Percentiles rank a stretch among this genome's conserved stretches.
phyloP scores from a whole-genome alignment of 2,888 invertebrate genomes.

The Andrena dorsata region DNA sequence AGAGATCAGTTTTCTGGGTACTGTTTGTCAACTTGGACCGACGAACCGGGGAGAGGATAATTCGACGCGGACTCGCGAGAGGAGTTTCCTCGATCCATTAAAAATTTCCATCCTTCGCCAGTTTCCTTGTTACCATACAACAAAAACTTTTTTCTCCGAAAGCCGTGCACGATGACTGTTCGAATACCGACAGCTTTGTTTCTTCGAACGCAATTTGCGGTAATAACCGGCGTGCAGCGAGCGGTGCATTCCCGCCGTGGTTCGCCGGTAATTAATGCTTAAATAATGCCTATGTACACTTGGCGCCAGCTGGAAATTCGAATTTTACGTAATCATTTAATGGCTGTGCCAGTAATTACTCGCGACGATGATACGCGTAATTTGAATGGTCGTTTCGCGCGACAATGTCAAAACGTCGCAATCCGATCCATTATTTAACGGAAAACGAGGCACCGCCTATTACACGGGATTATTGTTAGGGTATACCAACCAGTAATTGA shows the following conservation, averaged over 20 bases:
- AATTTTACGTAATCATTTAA: slow-evolving; percentile 56
- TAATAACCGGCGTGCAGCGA: slow-evolving; percentile 27
- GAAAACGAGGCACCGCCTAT: no score
- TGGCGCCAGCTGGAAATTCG: slow-evolving; percentile 49
- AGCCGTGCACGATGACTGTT: neutral
- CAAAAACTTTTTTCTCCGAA: neutral
- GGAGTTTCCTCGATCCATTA: neutral
- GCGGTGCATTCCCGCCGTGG: slow-evolving; percentile 34
- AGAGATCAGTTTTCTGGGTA: slow-evolving; percentile 3
- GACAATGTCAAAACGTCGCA: neutral
- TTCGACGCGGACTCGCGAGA: neutral
- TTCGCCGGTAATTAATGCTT: slow-evolving; percentile 36
- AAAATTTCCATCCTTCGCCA: neutral
- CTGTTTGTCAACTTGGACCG: neutral
- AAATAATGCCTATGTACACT: slow-evolving; percentile 30
- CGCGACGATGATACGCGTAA: neutral
- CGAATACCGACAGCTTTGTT: slow-evolving; percentile 29
- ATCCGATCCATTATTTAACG: no score
- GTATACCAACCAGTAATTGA: no score
- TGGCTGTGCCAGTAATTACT: slow-evolving; percentile 6
- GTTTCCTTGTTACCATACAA: neutral
- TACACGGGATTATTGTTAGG: no score
- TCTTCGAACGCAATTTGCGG: slow-evolving; percentile 47
- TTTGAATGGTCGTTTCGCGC: neutral
- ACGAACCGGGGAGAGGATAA: neutral